A percentile compares a stretch with the other conserved stretches of the same genome.
phyloP scores from a whole-genome alignment of 2,888 invertebrate genomes.

The Ceriagrion tenellum region DNA sequence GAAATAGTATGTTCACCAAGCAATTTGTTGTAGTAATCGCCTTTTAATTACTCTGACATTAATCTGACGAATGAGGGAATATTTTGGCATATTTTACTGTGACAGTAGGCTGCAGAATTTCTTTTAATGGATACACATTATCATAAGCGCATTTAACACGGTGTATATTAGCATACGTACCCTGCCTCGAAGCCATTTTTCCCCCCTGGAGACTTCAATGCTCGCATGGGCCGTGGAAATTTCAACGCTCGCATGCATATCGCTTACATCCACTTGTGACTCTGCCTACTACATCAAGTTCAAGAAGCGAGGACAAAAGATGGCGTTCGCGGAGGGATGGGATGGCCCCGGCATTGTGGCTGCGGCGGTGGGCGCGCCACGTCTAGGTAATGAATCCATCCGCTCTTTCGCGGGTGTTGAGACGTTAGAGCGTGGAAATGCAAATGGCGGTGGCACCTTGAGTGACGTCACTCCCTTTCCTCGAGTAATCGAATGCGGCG shows the following conservation, averaged over 20 bases:
- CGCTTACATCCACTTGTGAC: not conserved
- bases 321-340: not conserved
- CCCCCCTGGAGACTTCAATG: not conserved
- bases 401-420: slow-evolving; percentile 18
- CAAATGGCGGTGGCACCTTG: slow-evolving; percentile 48
- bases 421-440: slow-evolving; percentile 50
- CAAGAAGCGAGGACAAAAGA: not conserved
- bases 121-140: not conserved
- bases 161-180: slow-evolving; percentile 35
- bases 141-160: not conserved
- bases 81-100: not conserved
- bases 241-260: slow-evolving; percentile 5
- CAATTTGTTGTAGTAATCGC: not conserved
- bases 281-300: not conserved
- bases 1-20: not conserved
- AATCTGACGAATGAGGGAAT: not conserved
- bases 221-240: not conserved
- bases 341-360: not conserved
- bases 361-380: not conserved
- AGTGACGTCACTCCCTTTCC: slow-evolving; percentile 20
- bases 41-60: not conserved
- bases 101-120: not conserved
- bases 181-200: not conserved
- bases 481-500: not conserved
- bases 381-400: slow-evolving; percentile 34